Conservation (phyloP, 1,140 invertebrate genomes). For the Rhyacophila brunnea region DNA sequence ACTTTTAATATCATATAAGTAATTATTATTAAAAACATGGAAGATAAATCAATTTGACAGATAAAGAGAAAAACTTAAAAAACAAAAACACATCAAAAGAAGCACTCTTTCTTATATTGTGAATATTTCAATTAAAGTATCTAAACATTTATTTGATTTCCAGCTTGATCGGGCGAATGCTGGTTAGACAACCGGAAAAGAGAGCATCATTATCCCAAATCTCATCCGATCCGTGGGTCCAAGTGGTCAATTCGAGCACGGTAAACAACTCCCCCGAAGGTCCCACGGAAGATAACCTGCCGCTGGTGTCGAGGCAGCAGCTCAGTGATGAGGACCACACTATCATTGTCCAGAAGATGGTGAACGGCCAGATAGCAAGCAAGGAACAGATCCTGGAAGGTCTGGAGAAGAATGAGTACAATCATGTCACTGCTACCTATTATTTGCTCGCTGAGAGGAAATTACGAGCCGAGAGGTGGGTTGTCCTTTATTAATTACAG, state of each 20-base stretch:
- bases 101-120: too few relatives aligned
- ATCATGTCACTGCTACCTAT: slow-evolving; percentile 98
- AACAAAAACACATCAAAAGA: too few relatives aligned
- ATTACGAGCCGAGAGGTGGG: slow-evolving; percentile 64
- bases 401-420: slow-evolving; percentile 94
- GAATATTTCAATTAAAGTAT: too few relatives aligned
- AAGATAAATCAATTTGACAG: too few relatives aligned
- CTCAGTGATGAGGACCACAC: slow-evolving; percentile 90
- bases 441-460: slow-evolving; percentile 94
- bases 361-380: slow-evolving; percentile 89
- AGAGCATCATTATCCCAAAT: slow-evolving; percentile 88
- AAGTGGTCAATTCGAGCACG: slow-evolving; percentile 28
- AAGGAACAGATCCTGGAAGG: slow-evolving; percentile 92
- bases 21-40: too few relatives aligned
- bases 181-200: slow-evolving; percentile 88
- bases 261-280: slow-evolving; percentile 38
- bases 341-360: slow-evolving; percentile 93
- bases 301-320: slow-evolving; percentile 79
- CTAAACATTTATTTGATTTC: too few relatives aligned
- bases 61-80: too few relatives aligned
- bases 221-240: slow-evolving; percentile 83
- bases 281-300: slow-evolving; percentile 59
- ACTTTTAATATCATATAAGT: too few relatives aligned
- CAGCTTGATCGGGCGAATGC: slow-evolving; percentile 88
- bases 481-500: background rate